Conservation (phyloP, 2,797 vertebrate genomes). For the Onychomys leucogaster region DNA sequence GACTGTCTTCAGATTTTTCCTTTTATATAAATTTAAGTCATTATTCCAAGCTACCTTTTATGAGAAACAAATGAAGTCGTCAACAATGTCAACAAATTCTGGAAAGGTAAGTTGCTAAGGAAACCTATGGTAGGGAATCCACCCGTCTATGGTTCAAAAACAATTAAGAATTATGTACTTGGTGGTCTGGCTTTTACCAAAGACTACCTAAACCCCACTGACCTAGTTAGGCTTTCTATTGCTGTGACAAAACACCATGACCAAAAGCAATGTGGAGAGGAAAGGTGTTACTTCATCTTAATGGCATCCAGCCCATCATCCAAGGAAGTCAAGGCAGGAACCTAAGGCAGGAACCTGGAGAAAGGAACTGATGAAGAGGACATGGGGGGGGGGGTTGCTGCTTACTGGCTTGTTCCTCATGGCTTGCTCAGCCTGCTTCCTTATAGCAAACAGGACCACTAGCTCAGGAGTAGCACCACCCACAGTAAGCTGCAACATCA, state of each 20-base stretch:
- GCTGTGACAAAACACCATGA: no score
- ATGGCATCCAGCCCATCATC: no score
- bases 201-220: neutral
- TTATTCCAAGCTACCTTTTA: neutral
- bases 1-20: neutral
- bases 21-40: neutral
- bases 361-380: neutral
- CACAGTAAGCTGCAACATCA: neutral
- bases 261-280: neutral
- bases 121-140: neutral
- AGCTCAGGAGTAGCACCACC: neutral
- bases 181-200: neutral
- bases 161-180: neutral
- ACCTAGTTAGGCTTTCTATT: no score
- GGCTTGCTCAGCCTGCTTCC: neutral
- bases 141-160: neutral
- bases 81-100: constrained; percentile 10
- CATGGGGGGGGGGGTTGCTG: neutral
- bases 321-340: neutral
- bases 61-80: neutral
- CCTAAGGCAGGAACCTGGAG: neutral
- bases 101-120: neutral
- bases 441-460: neutral
- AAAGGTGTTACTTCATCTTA: neutral
- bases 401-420: neutral